These are phyloP conservation scores for Pocillopora damicornis DNA, from an alignment of 64 coral and sea anemone species.

Conservation along the genomic window DNA sequence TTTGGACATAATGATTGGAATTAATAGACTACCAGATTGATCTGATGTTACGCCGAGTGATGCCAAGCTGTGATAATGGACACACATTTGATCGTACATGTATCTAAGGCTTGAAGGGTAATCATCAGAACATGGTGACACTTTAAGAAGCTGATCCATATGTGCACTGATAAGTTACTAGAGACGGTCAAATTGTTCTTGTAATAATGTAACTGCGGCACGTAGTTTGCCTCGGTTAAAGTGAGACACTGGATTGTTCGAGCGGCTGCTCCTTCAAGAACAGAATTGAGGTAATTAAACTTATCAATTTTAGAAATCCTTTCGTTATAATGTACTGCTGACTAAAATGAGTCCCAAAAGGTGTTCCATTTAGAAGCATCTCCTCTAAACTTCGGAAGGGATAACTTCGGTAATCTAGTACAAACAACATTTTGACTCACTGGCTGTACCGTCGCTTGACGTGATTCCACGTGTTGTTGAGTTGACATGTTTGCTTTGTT, in stretches of 20 bases:
- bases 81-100: not conserved
- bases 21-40: not conserved
- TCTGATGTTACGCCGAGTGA: not conserved
- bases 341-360: not conserved
- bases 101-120: not conserved
- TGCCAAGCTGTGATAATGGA: not conserved
- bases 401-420: not conserved
- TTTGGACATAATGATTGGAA: not conserved
- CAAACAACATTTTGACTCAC: not conserved
- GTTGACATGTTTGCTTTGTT: not conserved
- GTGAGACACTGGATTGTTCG: not conserved
- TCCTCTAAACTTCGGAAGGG: not conserved
- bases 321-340: not conserved
- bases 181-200: not conserved
- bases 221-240: no score
- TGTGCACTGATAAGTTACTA: not conserved
- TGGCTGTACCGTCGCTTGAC: not conserved
- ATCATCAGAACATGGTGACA: not conserved
- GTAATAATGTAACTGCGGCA: not conserved
- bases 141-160: not conserved
- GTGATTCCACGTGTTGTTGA: not conserved
- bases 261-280: not conserved
- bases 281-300: not conserved
- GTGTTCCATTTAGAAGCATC: not conserved
- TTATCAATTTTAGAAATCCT: not conserved